Evolutionary conservation across 2,797 vertebrate genomes (phyloP).

Genomic region (Nasua narica): DNA sequence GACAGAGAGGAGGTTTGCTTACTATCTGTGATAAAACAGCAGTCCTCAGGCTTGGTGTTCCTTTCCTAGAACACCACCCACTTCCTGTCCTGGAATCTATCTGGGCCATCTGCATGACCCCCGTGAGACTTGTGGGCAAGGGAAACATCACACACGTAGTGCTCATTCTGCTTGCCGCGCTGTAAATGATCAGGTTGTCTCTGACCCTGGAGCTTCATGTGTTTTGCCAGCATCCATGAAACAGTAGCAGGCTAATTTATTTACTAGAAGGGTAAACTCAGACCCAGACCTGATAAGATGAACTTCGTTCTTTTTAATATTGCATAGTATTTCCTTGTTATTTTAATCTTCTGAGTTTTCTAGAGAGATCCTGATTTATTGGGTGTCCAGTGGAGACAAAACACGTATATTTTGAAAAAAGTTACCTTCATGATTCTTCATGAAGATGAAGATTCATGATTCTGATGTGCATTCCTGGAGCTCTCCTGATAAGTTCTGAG

Average conservation of each 20-base stretch:
- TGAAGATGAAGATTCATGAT: too few relatives aligned
- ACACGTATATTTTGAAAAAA: conserved; percentile 17
- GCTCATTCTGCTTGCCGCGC: not conserved
- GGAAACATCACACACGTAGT: not conserved
- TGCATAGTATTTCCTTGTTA: not conserved
- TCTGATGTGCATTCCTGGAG: not conserved
- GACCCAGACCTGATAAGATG: conserved; percentile 3
- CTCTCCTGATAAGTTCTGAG: conserved; percentile 29
- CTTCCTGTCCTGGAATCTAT: not conserved
- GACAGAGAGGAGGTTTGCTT: not conserved
- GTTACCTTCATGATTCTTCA: conserved; percentile 16
- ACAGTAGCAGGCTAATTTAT: not conserved
- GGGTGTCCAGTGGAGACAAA: not conserved
- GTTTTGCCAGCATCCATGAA: not conserved
- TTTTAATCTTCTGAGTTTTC: conserved; percentile 32
- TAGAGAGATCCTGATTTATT: not conserved
- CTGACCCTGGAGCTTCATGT: not conserved
- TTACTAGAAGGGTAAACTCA: not conserved
- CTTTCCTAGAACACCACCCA: not conserved
- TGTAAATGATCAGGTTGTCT: not conserved
- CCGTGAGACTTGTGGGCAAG: not conserved
- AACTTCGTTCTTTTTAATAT: conserved; percentile 12
- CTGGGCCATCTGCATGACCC: not conserved
- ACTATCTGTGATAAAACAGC: not conserved
- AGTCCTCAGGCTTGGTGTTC: not conserved